Evolutionary conservation across 2,888 invertebrate genomes (phyloP).

Genomic region (Latheticus oryzae): DNA sequence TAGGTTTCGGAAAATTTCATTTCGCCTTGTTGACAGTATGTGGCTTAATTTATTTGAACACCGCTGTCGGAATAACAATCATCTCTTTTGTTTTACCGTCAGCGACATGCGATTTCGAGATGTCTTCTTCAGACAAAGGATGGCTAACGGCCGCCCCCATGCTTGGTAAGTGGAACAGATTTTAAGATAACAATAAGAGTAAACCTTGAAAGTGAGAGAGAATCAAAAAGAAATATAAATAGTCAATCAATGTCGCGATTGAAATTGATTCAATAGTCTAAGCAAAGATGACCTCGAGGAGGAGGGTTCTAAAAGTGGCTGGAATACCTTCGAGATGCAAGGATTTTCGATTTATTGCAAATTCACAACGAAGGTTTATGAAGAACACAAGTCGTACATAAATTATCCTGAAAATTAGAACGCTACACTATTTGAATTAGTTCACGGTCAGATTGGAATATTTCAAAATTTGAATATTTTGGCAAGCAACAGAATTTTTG

Average conservation of each 20-base stretch:
- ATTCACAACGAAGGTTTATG: constrained; percentile 31
- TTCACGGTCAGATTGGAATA: constrained; percentile 2
- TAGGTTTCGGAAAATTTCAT: constrained; percentile 88
- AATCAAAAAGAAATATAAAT: constrained; percentile 20
- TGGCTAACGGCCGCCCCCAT: constrained; percentile 82
- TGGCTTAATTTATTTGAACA: constrained; percentile 85
- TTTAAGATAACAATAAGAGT: constrained; percentile 12
- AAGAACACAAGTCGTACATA: too few species aligned
- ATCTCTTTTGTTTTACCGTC: constrained; percentile 86
- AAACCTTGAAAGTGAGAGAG: constrained; percentile 1
- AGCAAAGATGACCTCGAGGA: constrained; percentile 27
- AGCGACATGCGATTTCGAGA: constrained; percentile 83
- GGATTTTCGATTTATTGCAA: constrained; percentile 23
- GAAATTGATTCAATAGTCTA: constrained; percentile 22
- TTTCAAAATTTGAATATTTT: background rate
- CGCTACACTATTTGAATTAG: background rate
- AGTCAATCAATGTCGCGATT: constrained; percentile 28
- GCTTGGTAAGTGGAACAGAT: constrained; percentile 74
- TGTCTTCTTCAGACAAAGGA: constrained; percentile 83
- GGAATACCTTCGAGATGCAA: constrained; percentile 28
- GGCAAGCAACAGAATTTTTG: background rate
- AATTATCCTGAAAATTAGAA: too few species aligned
- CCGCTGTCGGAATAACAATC: constrained; percentile 83
- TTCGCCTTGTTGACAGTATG: constrained; percentile 79
- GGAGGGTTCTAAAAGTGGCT: constrained; percentile 27